Conservation (phyloP, 37 sponge, comb jelly and placozoan genomes). For the Mnemiopsis leidyi region DNA sequence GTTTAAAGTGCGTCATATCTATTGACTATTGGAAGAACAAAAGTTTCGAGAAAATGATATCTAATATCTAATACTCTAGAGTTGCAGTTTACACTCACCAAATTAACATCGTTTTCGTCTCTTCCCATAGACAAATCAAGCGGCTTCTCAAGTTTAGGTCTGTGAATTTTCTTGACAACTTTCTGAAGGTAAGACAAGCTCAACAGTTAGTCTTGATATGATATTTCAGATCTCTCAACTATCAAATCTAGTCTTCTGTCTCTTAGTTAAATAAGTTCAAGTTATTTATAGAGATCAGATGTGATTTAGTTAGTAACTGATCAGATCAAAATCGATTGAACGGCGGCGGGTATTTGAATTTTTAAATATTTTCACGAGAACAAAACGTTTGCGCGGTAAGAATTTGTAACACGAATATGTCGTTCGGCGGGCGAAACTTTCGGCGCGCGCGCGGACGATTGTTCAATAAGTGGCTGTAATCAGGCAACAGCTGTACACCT, state of each 20-base stretch:
- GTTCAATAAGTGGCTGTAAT: background rate
- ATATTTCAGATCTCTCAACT: too few species aligned
- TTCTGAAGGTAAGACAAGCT: too few species aligned
- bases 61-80: too few species aligned
- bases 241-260: too few species aligned
- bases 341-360: slow-evolving; percentile 51
- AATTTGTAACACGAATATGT: background rate
- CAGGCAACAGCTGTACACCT: too few species aligned
- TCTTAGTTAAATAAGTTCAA: too few species aligned
- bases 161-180: background rate
- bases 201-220: too few species aligned
- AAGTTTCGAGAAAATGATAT: too few species aligned
- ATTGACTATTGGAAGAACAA: too few species aligned
- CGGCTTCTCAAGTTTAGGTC: background rate
- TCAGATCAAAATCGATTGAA: background rate
- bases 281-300: too few species aligned
- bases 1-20: too few species aligned
- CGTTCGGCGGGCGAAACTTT: background rate
- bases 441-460: background rate
- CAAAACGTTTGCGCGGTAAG: background rate
- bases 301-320: background rate
- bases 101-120: background rate
- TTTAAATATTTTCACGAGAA: slow-evolving; percentile 15
- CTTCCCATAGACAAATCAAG: background rate
- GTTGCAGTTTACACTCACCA: background rate